phyloP scores from a whole-genome alignment of 2,797 vertebrate species.

The Hydrolagus colliei region DNA sequence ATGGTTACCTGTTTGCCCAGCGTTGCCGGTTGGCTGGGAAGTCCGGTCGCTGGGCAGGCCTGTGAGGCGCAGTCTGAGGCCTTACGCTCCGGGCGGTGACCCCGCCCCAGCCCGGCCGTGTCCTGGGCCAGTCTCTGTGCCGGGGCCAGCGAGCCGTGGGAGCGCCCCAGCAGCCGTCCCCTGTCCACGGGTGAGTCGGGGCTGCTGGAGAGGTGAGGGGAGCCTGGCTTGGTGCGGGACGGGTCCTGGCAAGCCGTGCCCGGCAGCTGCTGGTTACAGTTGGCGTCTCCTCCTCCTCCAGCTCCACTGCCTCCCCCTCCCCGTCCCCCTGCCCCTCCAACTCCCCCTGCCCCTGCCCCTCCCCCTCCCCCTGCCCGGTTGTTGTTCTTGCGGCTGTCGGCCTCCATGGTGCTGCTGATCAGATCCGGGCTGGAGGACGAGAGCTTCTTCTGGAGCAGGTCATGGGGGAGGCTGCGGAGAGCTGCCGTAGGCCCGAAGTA shows the following conservation, averaged over 20 bases:
- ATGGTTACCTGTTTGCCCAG: not conserved
- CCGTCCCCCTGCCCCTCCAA: no score
- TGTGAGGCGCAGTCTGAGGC: no score
- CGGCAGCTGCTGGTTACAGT: constrained; percentile 52
- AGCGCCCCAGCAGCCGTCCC: constrained; percentile 49
- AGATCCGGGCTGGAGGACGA: constrained; percentile 87
- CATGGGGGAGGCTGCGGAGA: constrained; percentile 70
- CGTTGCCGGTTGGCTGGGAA: no score
- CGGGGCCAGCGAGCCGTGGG: constrained; percentile 45
- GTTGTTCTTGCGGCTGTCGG: constrained; percentile 54
- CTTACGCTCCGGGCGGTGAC: not conserved
- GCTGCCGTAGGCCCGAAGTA: constrained; percentile 56
- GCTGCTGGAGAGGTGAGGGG: constrained; percentile 77
- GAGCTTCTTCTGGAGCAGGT: constrained; percentile 76
- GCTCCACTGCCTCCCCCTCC: constrained; percentile 45
- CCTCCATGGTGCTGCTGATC: constrained; percentile 76
- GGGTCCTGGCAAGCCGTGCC: constrained; percentile 68
- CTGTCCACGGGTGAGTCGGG: constrained; percentile 74
- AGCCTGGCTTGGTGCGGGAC: constrained; percentile 75
- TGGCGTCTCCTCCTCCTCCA: constrained; percentile 37
- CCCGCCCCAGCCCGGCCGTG: not conserved
- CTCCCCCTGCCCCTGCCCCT: constrained; percentile 34
- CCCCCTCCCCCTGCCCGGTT: constrained; percentile 55
- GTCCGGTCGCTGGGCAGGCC: no score
- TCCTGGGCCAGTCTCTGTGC: not conserved